Evolutionary conservation across 2,113 vertebrate species (phyloP), one percentile per base, ranked within the genome.

Genomic region (Oophaga pumilio): DNA sequence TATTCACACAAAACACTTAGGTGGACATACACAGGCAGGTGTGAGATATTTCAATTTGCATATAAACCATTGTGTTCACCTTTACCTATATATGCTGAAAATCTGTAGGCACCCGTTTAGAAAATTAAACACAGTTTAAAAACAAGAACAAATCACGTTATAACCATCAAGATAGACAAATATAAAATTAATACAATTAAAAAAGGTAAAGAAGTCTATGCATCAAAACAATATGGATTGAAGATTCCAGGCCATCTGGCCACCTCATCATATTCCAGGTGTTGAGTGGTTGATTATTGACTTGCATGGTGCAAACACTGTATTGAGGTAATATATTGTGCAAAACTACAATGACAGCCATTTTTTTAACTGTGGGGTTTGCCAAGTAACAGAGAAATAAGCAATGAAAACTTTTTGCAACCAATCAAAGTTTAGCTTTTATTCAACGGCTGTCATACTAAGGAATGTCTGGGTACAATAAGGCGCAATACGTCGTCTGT

Each of bases 1-100:
- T 82, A 82, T 10, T 82, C 33, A 82, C 80, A 82, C 22, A 82
- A 68, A 82, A 82, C 80, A 82, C 64, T 43, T 64, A 82, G 20
- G 60, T 50, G 62, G 22, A 82, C 80, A 68, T 82, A 66, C 60
- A 82, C 80, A 82, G 62, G 80, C 60, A 82, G 62, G 62, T 64
- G 79, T 49, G 79, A 66, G 80, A 50, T n/a, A 82, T 52, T 82
- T 82, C 33, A 82, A 43, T 81, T 62, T 82, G 80, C 62, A 64
- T 66, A 82, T 68, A 68, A 82, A 82, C 80, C 57, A 43, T 66
- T 66, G 56, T 49, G 43, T 82, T 82, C 80, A 82, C 80, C 60
- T 82, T 82, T 52, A 82, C 80, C 80, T 68, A 82, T 82, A 66
- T 66, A 82, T 82, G 80, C 59, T 22, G 43, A 14, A 14, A 82